Percentiles rank a stretch among this genome's conserved stretches.
These are phyloP conservation scores for Bujurquina vittata DNA, from an alignment of 2,113 vertebrate genomes.

Conservation along the genomic window DNA sequence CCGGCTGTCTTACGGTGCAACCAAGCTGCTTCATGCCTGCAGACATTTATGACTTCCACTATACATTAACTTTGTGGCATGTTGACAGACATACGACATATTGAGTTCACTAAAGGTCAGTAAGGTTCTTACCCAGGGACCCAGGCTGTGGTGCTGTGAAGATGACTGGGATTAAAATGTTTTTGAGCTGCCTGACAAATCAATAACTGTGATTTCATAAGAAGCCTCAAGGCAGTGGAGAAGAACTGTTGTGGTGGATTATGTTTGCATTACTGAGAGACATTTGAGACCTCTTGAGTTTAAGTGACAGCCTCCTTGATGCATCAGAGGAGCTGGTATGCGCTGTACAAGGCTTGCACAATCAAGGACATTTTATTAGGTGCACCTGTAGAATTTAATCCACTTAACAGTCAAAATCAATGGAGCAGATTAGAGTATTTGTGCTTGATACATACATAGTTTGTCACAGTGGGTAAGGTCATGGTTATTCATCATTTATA, in stretches of 20 bases:
- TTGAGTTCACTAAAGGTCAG: slow-evolving; percentile 15
- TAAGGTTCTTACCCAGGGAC: neutral
- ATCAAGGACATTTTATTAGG: neutral
- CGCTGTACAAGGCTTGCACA: neutral
- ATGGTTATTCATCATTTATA: neutral
- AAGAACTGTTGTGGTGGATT: neutral
- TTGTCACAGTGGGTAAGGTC: neutral
- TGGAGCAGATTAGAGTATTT: neutral
- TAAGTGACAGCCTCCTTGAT: neutral
- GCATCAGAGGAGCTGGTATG: neutral
- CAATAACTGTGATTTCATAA: slow-evolving; percentile 15
- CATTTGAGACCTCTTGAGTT: neutral
- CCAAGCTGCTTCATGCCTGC: neutral
- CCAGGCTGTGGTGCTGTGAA: neutral
- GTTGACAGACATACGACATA: slow-evolving; percentile 11
- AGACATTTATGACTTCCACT: neutral
- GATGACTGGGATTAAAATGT: slow-evolving; percentile 24
- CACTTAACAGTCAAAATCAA: neutral
- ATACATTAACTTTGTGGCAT: neutral
- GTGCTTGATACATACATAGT: neutral
- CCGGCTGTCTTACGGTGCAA: neutral
- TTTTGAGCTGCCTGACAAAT: slow-evolving; percentile 12
- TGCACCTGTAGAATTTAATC: neutral
- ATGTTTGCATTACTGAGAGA: neutral
- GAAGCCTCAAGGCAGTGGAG: neutral